A percentile compares a stretch with the other conserved stretches of the same genome.
Conservation (phyloP, 2,113 vertebrate species). For the Notiomystis cincta region DNA sequence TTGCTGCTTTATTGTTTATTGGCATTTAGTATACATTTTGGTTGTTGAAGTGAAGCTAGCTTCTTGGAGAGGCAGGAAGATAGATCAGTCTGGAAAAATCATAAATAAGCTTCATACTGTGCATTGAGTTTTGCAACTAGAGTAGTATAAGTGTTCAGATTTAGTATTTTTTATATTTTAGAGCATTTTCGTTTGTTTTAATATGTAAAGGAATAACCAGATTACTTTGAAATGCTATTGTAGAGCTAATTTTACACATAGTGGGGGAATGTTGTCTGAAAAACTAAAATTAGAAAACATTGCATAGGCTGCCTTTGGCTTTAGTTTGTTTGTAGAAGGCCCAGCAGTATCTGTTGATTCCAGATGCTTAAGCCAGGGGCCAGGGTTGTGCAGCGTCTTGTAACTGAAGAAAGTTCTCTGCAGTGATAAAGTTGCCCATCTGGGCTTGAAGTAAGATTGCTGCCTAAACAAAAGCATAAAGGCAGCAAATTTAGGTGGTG, state of each 20-base stretch:
- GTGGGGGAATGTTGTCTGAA: background rate
- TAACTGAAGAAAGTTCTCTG: background rate
- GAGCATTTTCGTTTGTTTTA: slow-evolving; percentile 41
- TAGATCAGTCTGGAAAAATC: slow-evolving; percentile 17
- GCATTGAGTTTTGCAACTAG: slow-evolving; percentile 47
- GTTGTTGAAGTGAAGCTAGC: slow-evolving; percentile 11
- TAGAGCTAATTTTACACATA: slow-evolving; percentile 48
- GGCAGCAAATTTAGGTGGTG: background rate
- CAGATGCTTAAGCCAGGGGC: background rate
- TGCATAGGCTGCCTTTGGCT: slow-evolving; percentile 28
- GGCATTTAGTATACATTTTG: slow-evolving; percentile 33
- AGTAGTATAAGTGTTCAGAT: slow-evolving; percentile 46
- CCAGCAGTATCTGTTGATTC: background rate
- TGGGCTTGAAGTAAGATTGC: background rate
- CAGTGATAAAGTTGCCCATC: background rate
- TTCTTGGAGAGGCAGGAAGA: slow-evolving; percentile 25
- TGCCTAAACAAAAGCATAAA: slow-evolving; percentile 1
- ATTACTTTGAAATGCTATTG: slow-evolving; percentile 48
- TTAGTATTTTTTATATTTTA: slow-evolving; percentile 43
- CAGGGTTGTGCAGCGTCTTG: background rate
- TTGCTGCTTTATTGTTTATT: slow-evolving; percentile 41
- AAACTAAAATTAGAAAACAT: slow-evolving; percentile 49
- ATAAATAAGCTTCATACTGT: slow-evolving; percentile 51
- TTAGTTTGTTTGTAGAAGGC: background rate
- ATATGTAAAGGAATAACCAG: slow-evolving; percentile 42